These are phyloP conservation scores for Cardiocondyla obscurior DNA, from an alignment of 1,140 invertebrate genomes.

Conservation along the genomic window DNA sequence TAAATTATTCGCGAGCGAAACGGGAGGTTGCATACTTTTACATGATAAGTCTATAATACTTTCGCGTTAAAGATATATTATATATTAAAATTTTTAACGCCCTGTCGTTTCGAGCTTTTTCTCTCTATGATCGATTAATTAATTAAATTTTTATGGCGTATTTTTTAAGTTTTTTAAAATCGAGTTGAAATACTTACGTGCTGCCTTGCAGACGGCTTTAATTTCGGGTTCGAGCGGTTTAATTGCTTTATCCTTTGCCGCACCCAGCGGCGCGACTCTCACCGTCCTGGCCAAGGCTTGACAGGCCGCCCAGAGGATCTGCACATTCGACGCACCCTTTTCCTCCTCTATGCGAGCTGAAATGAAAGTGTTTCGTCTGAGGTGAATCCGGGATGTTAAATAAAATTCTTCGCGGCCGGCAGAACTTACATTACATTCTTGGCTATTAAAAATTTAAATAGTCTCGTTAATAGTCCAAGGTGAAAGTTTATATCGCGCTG, in stretches of 20 bases:
- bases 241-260: conserved; percentile 84
- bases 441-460: conserved; percentile 36
- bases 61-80: neutral
- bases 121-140: too few species aligned
- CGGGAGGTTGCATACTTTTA: neutral
- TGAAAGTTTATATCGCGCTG: neutral
- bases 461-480: neutral
- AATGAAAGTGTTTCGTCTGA: conserved; percentile 70
- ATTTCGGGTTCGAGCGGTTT: conserved; percentile 91
- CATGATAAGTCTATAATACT: neutral
- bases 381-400: neutral
- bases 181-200: conserved; percentile 84
- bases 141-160: neutral
- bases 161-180: neutral
- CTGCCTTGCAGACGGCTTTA: conserved; percentile 87
- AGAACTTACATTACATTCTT: neutral
- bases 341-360: conserved; percentile 92
- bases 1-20: neutral
- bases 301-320: conserved; percentile 96
- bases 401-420: neutral
- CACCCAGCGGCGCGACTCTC: conserved; percentile 85
- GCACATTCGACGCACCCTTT: conserved; percentile 90
- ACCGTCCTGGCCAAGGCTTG: conserved; percentile 92
- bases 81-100: conserved; percentile 6
- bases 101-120: too few species aligned